Conservation (phyloP, 2,888 invertebrate genomes). For the Hydrotaea cyrtoneurina region DNA sequence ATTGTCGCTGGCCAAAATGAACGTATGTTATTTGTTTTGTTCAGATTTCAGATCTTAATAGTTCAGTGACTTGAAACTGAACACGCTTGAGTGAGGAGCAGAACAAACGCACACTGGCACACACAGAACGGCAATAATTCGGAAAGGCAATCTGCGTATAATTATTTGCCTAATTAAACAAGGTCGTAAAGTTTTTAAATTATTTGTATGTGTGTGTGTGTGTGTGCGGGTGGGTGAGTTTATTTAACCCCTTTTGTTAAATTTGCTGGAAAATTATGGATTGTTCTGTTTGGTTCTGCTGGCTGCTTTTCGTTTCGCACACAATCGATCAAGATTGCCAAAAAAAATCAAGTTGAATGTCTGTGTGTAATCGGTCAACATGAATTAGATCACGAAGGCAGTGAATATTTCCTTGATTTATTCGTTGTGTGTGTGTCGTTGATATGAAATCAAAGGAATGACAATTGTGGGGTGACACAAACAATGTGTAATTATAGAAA, state of each 20-base stretch:
- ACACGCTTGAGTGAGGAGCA: conserved; percentile 44
- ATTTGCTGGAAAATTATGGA: background rate
- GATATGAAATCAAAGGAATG: too few species aligned
- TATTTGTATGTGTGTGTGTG: background rate
- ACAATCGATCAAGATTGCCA: background rate
- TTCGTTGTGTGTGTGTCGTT: too few species aligned
- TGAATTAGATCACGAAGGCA: too few species aligned
- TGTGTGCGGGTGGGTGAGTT: background rate
- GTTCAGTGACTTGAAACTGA: conserved; percentile 58
- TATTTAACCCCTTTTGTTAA: conserved; percentile 7
- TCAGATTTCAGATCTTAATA: conserved; percentile 52
- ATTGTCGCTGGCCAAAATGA: conserved; percentile 15
- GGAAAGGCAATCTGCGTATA: conserved; percentile 31
- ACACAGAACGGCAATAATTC: background rate
- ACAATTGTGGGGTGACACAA: too few species aligned
- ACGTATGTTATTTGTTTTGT: conserved; percentile 27
- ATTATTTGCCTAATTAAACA: conserved; percentile 62
- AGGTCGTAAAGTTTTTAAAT: conserved; percentile 55
- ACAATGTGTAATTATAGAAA: too few species aligned
- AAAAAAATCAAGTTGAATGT: too few species aligned
- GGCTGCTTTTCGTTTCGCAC: background rate
- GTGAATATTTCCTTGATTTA: too few species aligned
- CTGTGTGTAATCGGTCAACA: conserved; percentile 2
- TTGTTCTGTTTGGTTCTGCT: background rate
- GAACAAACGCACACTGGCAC: background rate